These are phyloP conservation scores for Agonopterix heracliana DNA, from an alignment of 2,888 invertebrate genomes.

Conservation along the genomic window DNA sequence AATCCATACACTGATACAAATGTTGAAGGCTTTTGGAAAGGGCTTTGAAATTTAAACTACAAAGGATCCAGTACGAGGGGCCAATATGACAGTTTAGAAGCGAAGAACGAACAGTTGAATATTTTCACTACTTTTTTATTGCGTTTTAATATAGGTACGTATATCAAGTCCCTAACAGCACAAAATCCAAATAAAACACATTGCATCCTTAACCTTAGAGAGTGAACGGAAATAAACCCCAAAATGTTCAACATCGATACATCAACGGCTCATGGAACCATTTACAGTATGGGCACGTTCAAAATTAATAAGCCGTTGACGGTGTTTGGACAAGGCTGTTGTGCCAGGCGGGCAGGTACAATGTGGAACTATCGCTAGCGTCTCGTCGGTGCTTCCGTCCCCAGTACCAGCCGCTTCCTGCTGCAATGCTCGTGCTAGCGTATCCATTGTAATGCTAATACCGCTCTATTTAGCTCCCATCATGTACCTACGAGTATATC, in stretches of 20 bases:
- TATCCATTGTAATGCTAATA: conserved; percentile 45
- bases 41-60: conserved; percentile 2
- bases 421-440: neutral
- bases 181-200: neutral
- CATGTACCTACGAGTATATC: conserved; percentile 44
- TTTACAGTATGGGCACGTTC: conserved; percentile 5
- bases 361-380: neutral
- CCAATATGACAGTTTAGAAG: neutral
- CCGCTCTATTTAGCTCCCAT: conserved; percentile 27
- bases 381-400: conserved; percentile 25
- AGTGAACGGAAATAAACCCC: neutral
- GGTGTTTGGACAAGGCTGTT: conserved; percentile 3
- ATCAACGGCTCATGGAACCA: neutral
- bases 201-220: neutral
- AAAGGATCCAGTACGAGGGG: conserved; percentile 1
- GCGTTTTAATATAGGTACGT: too few relatives aligned
- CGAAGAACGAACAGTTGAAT: too few relatives aligned
- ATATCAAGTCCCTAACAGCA: too few relatives aligned
- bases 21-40: conserved; percentile 3
- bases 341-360: neutral
- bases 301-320: neutral
- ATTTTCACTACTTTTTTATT: too few relatives aligned
- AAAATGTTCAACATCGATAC: neutral
- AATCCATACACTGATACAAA: too few relatives aligned
- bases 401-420: conserved; percentile 10